Evolutionary conservation across 2,797 vertebrate genomes (phyloP).

Genomic region (Chromobotia macracanthus): DNA sequence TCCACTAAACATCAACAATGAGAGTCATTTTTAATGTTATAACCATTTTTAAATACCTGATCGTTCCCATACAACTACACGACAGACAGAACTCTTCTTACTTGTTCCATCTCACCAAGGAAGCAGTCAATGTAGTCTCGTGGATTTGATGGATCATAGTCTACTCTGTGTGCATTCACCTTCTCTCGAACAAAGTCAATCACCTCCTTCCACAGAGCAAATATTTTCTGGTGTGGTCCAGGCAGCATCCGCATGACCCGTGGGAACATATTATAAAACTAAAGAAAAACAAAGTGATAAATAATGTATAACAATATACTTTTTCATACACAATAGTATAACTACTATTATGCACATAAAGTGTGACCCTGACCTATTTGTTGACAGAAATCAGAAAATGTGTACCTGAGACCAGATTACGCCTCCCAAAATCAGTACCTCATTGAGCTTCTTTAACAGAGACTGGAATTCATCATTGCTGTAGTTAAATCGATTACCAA

Average conservation of each 20-base stretch:
- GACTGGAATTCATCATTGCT: constrained; percentile 51
- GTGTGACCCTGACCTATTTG: no score
- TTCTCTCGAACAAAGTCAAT: constrained; percentile 50
- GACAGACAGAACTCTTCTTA: constrained; percentile 46
- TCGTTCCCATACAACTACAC: no score
- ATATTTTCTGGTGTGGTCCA: constrained; percentile 64
- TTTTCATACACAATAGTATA: no score
- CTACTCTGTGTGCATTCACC: constrained; percentile 67
- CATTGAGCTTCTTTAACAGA: constrained; percentile 50
- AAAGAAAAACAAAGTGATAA: constrained; percentile 1
- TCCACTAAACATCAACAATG: constrained; percentile 28
- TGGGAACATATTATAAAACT: constrained; percentile 68
- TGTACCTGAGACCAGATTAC: constrained; percentile 58
- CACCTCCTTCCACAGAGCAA: constrained; percentile 43
- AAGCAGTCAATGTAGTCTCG: constrained; percentile 79
- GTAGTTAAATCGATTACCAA: constrained; percentile 60
- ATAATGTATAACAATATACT: no score
- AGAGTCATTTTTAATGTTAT: no score
- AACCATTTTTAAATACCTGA: no score
- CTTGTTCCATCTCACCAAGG: constrained; percentile 73
- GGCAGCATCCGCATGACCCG: constrained; percentile 71
- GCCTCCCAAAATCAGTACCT: constrained; percentile 47
- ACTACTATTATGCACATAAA: no score
- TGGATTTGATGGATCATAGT: constrained; percentile 66
- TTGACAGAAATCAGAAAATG: not conserved